Percentiles rank a stretch among this genome's conserved stretches.
Evolutionary conservation across 2,113 vertebrate species (phyloP).

Genomic region (Chloropsis hardwickii): DNA sequence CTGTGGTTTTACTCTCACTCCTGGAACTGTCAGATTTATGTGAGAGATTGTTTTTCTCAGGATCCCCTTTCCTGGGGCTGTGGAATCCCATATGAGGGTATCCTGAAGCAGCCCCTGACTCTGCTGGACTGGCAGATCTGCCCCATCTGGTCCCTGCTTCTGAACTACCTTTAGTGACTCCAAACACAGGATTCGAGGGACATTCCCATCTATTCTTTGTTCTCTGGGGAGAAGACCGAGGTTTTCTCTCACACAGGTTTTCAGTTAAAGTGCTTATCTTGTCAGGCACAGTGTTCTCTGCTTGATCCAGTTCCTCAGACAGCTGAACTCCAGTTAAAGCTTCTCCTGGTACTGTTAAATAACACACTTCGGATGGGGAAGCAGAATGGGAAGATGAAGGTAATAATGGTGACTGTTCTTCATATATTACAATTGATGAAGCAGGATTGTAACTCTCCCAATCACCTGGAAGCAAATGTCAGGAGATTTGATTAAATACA

Average conservation of each 20-base stretch:
- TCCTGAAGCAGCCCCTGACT: constrained; percentile 31
- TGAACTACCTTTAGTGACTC: constrained; percentile 3
- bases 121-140: constrained; percentile 73
- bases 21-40: constrained; percentile 42
- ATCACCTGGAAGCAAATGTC: constrained; percentile 72
- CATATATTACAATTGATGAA: constrained; percentile 83
- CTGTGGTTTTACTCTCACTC: constrained; percentile 39
- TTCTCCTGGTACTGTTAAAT: constrained; percentile 70
- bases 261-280: constrained; percentile 71
- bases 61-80: constrained; percentile 69
- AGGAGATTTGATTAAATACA: neutral
- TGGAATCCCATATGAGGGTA: constrained; percentile 28
- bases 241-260: constrained; percentile 40
- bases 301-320: constrained; percentile 62
- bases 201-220: constrained; percentile 59
- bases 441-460: constrained; percentile 80
- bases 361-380: constrained; percentile 74
- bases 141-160: constrained; percentile 59
- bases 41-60: constrained; percentile 26
- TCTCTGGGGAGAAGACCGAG: constrained; percentile 51
- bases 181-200: constrained; percentile 41
- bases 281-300: constrained; percentile 61
- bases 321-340: constrained; percentile 62
- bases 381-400: constrained; percentile 76
- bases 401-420: constrained; percentile 77